phyloP scores from a whole-genome alignment of 2,113 vertebrate species.

The Otolemur garnettii region DNA sequence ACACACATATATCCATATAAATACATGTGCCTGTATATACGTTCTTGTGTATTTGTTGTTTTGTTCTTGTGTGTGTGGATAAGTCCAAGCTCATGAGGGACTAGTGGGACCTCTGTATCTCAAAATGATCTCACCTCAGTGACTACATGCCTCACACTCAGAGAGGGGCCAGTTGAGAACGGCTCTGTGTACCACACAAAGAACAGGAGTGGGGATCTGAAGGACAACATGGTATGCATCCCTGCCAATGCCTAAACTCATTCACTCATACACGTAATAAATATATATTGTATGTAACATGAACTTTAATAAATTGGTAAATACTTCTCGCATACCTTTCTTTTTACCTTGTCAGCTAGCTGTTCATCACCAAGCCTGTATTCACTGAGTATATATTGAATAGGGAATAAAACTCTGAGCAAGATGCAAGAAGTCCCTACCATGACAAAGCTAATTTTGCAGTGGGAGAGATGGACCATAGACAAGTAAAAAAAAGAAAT shows the following conservation, averaged over 20 bases:
- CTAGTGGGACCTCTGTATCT: neutral
- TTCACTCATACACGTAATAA: neutral
- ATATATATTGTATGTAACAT: neutral
- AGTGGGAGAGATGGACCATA: neutral
- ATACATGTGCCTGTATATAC: too few species aligned
- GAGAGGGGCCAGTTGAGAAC: neutral
- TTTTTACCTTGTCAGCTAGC: neutral
- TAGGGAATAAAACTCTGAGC: neutral
- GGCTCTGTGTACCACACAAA: neutral
- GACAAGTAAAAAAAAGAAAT: neutral
- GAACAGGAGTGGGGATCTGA: neutral
- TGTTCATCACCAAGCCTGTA: neutral
- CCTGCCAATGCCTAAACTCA: neutral
- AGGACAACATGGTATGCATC: neutral
- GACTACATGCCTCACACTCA: neutral
- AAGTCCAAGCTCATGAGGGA: neutral
- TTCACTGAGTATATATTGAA: neutral
- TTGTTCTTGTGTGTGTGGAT: neutral
- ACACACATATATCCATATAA: neutral
- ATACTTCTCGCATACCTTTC: neutral
- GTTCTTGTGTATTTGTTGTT: neutral
- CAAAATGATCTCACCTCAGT: neutral
- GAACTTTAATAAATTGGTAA: neutral
- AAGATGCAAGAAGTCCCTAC: neutral
- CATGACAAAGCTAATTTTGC: neutral